Percentiles rank a stretch among this genome's conserved stretches.
Conservation (phyloP, 1,140 invertebrate genomes). For the Eufriesea mexicana region DNA sequence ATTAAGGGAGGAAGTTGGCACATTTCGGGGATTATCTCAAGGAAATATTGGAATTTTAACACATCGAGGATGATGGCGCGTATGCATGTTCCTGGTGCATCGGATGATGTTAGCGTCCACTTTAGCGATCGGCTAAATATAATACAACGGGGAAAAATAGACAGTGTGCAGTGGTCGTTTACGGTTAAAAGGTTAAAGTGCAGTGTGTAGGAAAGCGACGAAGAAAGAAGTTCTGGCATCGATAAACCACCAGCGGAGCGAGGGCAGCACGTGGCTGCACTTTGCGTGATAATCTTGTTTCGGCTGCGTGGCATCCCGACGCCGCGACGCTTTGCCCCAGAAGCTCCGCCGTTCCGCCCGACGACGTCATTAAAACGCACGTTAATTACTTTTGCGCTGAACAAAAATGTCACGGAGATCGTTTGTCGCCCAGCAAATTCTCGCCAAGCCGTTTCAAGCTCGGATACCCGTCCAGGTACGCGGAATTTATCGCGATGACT, state of each 20-base stretch:
- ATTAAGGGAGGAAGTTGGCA: too few species aligned
- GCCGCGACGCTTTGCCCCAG: slow-evolving; percentile 51
- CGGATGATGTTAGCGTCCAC: slow-evolving; percentile 24
- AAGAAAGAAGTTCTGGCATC: slow-evolving; percentile 34
- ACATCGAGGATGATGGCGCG: background rate
- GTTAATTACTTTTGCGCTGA: slow-evolving; percentile 36
- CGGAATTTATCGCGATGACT: too few species aligned
- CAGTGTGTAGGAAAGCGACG: slow-evolving; percentile 4
- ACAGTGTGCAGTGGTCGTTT: background rate
- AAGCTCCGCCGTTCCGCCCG: slow-evolving; percentile 38
- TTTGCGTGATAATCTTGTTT: slow-evolving; percentile 65
- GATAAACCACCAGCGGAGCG: slow-evolving; percentile 33
- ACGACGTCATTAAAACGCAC: slow-evolving; percentile 53
- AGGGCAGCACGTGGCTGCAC: slow-evolving; percentile 45
- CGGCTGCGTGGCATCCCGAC: slow-evolving; percentile 42
- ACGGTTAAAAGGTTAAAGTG: slow-evolving; percentile 46
- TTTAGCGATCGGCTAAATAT: slow-evolving; percentile 39
- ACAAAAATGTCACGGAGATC: background rate
- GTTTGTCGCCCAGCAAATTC: background rate
- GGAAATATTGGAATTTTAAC: background rate
- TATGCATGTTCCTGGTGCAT: background rate
- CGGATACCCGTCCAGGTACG: too few species aligned
- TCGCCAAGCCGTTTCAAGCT: background rate
- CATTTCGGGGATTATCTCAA: too few species aligned
- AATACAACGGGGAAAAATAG: slow-evolving; percentile 49